Conservation (phyloP, 2,888 invertebrate species). For the Neelides folsomi region DNA sequence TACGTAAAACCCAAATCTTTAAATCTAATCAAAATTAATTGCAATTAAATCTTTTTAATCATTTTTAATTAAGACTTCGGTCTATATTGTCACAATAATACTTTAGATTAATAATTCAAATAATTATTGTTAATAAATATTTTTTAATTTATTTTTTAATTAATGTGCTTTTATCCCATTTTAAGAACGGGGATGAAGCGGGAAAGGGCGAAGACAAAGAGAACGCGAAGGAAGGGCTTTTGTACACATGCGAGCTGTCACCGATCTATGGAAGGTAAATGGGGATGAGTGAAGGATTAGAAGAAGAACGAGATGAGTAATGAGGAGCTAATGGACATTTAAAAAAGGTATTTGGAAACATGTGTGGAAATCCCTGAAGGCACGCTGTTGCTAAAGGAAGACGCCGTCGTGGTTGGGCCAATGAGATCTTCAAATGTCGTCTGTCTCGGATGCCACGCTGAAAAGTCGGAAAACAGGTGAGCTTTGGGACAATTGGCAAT, state of each 20-base stretch:
- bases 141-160: no score
- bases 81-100: no score
- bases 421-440: slow-evolving; percentile 27
- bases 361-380: slow-evolving; percentile 21
- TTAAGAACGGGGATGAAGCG: background rate
- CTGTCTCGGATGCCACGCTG: slow-evolving; percentile 34
- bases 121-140: no score
- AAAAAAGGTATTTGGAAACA: slow-evolving; percentile 19
- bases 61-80: no score
- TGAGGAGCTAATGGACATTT: background rate
- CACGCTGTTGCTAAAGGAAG: slow-evolving; percentile 29
- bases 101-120: no score
- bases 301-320: background rate
- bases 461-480: slow-evolving; percentile 38
- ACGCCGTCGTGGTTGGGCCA: slow-evolving; percentile 34
- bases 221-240: slow-evolving; percentile 5
- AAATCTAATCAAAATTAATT: no score
- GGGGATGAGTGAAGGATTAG: background rate
- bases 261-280: slow-evolving; percentile 24
- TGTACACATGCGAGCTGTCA: slow-evolving; percentile 17
- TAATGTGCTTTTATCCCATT: no score
- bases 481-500: background rate
- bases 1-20: no score
- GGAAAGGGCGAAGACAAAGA: background rate
- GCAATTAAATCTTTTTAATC: no score